Conservation (phyloP, 2,113 vertebrate genomes). For the Ophthalmolycus amberensis region DNA sequence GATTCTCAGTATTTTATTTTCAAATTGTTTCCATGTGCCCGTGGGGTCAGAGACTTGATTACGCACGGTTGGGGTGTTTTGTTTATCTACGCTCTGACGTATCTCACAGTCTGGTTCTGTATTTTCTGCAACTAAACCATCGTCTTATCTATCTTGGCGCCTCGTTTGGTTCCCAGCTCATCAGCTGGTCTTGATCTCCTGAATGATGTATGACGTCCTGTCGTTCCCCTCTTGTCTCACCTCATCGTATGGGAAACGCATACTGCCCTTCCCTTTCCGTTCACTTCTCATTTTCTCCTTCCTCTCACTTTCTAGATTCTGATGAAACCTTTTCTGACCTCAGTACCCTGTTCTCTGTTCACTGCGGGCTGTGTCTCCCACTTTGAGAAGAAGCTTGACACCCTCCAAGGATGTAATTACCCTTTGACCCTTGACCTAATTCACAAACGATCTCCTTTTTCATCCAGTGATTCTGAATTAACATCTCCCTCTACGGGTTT, state of each 20-base stretch:
- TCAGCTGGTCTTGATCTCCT: background rate
- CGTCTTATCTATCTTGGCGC: background rate
- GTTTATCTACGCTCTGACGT: background rate
- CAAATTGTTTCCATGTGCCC: constrained; percentile 1
- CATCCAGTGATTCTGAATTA: constrained; percentile 9
- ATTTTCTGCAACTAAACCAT: background rate
- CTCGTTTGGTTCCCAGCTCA: background rate
- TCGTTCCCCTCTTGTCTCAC: background rate
- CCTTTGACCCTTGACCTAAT: constrained; percentile 47
- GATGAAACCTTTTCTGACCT: constrained; percentile 20
- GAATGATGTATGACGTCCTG: background rate
- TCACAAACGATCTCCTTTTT: constrained; percentile 23
- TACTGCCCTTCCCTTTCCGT: background rate
- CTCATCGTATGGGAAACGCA: background rate
- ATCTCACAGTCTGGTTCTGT: background rate
- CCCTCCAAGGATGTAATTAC: constrained; percentile 56
- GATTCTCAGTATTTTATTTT: background rate
- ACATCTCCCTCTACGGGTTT: background rate
- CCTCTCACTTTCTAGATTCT: constrained; percentile 4
- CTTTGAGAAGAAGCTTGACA: constrained; percentile 7
- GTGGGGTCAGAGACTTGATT: background rate
- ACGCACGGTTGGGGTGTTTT: background rate
- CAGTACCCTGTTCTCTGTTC: constrained; percentile 7
- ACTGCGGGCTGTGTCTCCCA: background rate
- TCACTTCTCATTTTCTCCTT: constrained; percentile 1